Conservation (phyloP, 2,797 vertebrate genomes). For the Cossypha heuglini region DNA sequence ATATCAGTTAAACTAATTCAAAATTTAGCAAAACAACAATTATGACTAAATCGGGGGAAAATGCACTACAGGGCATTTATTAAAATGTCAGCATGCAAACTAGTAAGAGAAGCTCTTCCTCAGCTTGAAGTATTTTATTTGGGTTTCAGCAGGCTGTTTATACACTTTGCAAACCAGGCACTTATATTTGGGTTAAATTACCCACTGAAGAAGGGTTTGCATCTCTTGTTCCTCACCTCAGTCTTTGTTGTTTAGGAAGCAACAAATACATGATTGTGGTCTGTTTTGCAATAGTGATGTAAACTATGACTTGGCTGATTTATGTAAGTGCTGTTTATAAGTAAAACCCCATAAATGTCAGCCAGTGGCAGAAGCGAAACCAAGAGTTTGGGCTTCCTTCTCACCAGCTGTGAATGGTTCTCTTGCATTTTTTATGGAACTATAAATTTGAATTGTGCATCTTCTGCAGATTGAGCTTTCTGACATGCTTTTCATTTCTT, state of each 20-base stretch:
- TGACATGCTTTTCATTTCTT: background rate
- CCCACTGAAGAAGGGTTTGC: background rate
- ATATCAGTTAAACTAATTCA: background rate
- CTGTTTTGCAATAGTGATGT: background rate
- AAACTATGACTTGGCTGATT: background rate
- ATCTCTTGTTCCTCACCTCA: background rate
- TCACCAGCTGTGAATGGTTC: background rate
- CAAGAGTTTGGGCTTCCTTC: conserved; percentile 3
- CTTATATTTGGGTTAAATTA: background rate
- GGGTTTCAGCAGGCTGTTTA: background rate
- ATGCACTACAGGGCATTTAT: background rate
- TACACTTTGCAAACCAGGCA: background rate
- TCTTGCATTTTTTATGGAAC: conserved; percentile 1
- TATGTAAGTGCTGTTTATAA: background rate
- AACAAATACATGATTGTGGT: background rate
- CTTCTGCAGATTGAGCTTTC: background rate
- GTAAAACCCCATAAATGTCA: conserved; percentile 14
- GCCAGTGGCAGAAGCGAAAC: background rate
- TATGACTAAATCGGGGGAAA: background rate
- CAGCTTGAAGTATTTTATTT: background rate
- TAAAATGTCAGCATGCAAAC: background rate
- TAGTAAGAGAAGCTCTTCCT: background rate
- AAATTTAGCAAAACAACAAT: background rate
- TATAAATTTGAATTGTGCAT: background rate
- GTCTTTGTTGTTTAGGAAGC: background rate